Evolutionary conservation across 2,113 vertebrate genomes (phyloP).

Genomic region (Recurvirostra avosetta): DNA sequence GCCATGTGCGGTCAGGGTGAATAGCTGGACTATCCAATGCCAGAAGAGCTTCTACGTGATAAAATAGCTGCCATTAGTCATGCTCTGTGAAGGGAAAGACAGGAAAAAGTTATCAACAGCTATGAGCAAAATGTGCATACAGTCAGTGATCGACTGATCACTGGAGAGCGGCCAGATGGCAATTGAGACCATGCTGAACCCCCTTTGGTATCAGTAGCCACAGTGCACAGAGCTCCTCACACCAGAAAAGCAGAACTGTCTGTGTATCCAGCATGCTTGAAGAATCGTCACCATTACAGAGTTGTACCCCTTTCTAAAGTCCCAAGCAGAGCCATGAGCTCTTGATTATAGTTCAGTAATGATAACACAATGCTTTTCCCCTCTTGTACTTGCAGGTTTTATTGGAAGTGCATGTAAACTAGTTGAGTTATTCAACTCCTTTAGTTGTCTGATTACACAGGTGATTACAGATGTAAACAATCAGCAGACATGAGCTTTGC

Average conservation of each 20-base stretch:
- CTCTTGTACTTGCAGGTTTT: background rate
- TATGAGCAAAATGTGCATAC: background rate
- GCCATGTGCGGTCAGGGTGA: background rate
- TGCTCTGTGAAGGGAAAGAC: background rate
- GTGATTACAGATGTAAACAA: slow-evolving; percentile 10
- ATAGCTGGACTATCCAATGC: background rate
- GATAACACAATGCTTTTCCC: too few relatives aligned
- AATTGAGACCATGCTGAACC: background rate
- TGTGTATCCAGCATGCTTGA: background rate
- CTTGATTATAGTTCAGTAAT: background rate
- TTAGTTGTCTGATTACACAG: background rate
- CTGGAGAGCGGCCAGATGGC: background rate
- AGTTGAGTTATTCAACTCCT: background rate
- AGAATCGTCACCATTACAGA: background rate
- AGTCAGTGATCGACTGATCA: background rate
- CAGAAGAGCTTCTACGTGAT: background rate
- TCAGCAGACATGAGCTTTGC: background rate
- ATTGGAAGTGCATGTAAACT: background rate
- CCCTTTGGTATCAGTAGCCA: background rate
- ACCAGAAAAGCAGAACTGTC: background rate
- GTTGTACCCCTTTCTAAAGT: background rate
- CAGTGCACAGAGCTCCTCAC: background rate
- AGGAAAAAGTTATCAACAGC: background rate
- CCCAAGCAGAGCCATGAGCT: background rate
- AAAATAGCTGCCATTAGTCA: background rate